Base-by-base conservation (phyloP, 2,113 vertebrate genomes). In the Nycticebus coucang region DNA sequence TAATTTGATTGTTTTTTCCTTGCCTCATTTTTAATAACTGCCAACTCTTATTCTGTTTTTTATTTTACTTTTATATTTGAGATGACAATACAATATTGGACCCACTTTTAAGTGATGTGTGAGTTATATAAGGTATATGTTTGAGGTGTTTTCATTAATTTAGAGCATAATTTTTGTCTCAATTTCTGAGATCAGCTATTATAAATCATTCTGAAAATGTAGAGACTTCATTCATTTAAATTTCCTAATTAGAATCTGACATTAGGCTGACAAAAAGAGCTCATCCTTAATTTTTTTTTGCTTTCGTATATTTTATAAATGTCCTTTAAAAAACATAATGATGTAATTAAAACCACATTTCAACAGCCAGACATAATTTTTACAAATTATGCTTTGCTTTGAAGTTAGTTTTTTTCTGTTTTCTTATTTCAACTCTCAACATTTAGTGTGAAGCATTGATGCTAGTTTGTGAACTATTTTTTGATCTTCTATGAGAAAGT, bases 361-460 rank as follows among this genome's bases (percentile, higher is more conserved):
- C n/a, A 71, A 64, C 57, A 95, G 35, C 55, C 71, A 89, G 74
- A 88, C 37, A 28, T 95, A 88, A 88, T 74, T 91, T 96, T 96
- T 89, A 82, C 26, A 59, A 93, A 78, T 91, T 83, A 69, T 89
- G 89, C 19, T 95, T 96, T 84, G 19, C 11, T 93, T 94, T 92
- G 69, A 93, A 86, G 17, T 89, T 62, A 69, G 1, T n/a, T 69
- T 12, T 5, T 57, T 24, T 13, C 17, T 7, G 41, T 37, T 28
- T 28, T 14, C 18, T 0, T 64, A 50, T 91, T 93, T 89, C 53
- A 69, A 8, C 41, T 93, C 11, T 78, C 69, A 94, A 72, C 45
- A 72, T 78, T 79, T 95, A 72, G 41, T 78, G 66, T 77, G 79
- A 66, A 50, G 55, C 62, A 91, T 17, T 75, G 75, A 21, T 80